A percentile compares a stretch with the other conserved stretches of the same genome.
These are phyloP conservation scores for Pandemis heparana DNA, from an alignment of 2,888 invertebrate species.

Conservation along the genomic window DNA sequence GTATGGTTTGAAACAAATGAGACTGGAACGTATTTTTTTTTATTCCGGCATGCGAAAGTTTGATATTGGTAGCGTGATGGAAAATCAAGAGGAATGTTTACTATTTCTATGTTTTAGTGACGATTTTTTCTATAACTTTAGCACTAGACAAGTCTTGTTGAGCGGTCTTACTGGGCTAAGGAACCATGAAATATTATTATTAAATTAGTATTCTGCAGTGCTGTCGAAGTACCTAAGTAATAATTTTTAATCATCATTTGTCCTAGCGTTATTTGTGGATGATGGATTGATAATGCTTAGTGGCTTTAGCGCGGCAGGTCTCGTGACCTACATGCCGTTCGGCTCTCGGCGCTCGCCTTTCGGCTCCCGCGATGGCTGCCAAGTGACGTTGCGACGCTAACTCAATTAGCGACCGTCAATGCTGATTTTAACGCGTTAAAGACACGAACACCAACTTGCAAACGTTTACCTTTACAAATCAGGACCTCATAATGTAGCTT, in stretches of 20 bases:
- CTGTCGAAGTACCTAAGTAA: not conserved
- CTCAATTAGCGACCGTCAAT: slow-evolving; percentile 60
- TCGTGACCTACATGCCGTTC: slow-evolving; percentile 58
- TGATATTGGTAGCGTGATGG: too few relatives aligned
- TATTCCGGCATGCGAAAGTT: too few relatives aligned
- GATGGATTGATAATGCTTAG: slow-evolving; percentile 18
- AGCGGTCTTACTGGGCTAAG: too few relatives aligned
- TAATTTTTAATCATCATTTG: not conserved
- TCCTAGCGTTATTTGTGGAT: slow-evolving; percentile 5
- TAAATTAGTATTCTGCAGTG: not conserved
- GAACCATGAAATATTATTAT: not conserved
- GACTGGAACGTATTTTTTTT: too few relatives aligned
- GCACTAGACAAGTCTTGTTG: too few relatives aligned
- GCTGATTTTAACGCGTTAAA: slow-evolving; percentile 48
- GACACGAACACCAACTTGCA: slow-evolving; percentile 18
- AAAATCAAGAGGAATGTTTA: too few relatives aligned
- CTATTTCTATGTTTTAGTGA: too few relatives aligned
- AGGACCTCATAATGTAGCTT: not conserved
- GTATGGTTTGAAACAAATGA: too few relatives aligned
- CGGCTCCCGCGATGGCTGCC: slow-evolving; percentile 43
- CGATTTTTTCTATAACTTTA: too few relatives aligned
- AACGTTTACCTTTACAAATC: not conserved
- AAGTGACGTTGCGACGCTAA: slow-evolving; percentile 53
- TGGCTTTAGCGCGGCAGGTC: slow-evolving; percentile 39
- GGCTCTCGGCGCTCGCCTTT: slow-evolving; percentile 35